Evolutionary conservation across 2,797 vertebrate genomes (phyloP).

Genomic region (Neomorphus geoffroyi): DNA sequence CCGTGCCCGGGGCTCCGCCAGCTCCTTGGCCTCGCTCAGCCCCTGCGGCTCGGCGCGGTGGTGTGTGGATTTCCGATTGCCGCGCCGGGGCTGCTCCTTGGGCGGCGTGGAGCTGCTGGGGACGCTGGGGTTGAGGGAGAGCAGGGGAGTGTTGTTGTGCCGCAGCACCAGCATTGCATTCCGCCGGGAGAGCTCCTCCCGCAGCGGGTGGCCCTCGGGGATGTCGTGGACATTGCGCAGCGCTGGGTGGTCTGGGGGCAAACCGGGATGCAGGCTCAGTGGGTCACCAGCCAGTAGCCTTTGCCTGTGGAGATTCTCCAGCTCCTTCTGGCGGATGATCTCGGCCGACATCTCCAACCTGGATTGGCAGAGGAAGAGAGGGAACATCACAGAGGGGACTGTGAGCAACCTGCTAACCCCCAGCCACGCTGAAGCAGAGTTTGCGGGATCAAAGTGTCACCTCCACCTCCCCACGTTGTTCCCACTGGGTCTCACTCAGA

Average conservation of each 20-base stretch:
- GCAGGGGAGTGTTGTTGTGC: conserved; percentile 85
- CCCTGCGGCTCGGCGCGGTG: conserved; percentile 56
- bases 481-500: accelerated
- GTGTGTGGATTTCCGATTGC: conserved; percentile 62
- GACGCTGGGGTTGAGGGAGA: conserved; percentile 82
- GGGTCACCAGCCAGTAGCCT: conserved; percentile 81
- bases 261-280: conserved; percentile 80
- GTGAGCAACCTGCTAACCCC: accelerated
- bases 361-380: not conserved
- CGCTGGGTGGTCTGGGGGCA: conserved; percentile 88
- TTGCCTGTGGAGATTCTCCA: conserved; percentile 87
- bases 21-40: conserved; percentile 70
- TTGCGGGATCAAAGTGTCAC: not conserved
- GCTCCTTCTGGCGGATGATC: conserved; percentile 92
- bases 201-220: conserved; percentile 87
- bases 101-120: conserved; percentile 52
- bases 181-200: conserved; percentile 86
- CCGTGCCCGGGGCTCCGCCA: conserved; percentile 60
- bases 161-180: conserved; percentile 93
- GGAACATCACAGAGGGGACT: accelerated
- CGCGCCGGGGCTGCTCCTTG: conserved; percentile 75
- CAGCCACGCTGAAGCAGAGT: accelerated
- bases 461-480: accelerated
- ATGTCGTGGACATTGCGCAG: conserved; percentile 88
- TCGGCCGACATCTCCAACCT: conserved; percentile 97